Conservation (phyloP, 2,113 vertebrate species). For the Aegithalos caudatus region DNA sequence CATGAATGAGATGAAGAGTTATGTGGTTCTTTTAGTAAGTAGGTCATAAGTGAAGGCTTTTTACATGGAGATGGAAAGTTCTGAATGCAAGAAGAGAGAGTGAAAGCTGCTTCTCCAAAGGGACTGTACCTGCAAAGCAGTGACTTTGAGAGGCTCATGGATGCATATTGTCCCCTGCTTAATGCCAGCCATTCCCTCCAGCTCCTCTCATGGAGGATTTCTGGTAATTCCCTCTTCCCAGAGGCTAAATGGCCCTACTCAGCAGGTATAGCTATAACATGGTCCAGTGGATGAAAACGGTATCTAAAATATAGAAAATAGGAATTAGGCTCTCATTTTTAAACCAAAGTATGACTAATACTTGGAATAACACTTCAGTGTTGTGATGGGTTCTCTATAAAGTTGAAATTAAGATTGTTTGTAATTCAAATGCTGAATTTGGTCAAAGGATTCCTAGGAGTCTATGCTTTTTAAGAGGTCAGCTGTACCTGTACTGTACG, state of each 20-base stretch:
- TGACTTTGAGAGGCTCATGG: neutral
- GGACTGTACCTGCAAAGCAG: neutral
- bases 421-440: neutral
- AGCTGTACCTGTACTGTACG: neutral
- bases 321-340: neutral
- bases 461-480: neutral
- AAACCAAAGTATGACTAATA: neutral
- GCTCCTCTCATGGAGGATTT: neutral
- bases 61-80: neutral
- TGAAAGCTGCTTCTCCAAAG: neutral
- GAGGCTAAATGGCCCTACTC: neutral
- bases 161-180: neutral
- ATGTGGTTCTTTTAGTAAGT: neutral
- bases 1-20: neutral
- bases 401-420: neutral
- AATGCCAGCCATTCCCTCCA: neutral
- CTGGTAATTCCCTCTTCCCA: neutral
- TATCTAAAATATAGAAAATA: neutral
- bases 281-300: neutral
- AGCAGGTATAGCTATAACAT: neutral
- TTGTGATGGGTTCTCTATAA: neutral
- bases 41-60: neutral
- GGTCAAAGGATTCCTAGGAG: neutral
- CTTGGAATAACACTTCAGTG: neutral
- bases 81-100: neutral